phyloP scores from a whole-genome alignment of 1,140 invertebrate species.

The Monochamus saltuarius region DNA sequence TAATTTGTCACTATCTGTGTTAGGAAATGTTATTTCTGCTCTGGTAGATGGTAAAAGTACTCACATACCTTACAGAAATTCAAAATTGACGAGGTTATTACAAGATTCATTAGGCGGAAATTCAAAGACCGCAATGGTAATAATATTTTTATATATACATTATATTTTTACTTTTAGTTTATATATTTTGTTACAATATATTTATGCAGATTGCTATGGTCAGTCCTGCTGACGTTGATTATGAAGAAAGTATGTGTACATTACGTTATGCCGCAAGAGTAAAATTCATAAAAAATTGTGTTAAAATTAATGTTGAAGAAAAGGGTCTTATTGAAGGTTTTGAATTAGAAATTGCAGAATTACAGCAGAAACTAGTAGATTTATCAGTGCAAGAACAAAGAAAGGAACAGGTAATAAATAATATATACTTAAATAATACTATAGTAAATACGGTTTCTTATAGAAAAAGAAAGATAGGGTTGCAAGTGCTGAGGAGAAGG shows the following conservation, averaged over 20 bases:
- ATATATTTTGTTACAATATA: background rate
- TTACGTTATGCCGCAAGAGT: slow-evolving; percentile 95
- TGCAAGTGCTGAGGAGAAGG: slow-evolving; percentile 52
- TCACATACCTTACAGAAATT: slow-evolving; percentile 94
- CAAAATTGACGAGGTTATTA: slow-evolving; percentile 87
- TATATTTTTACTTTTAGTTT: background rate
- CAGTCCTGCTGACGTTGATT: slow-evolving; percentile 94
- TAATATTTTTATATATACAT: background rate
- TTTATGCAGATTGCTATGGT: slow-evolving; percentile 75
- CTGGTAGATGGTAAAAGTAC: slow-evolving; percentile 91
- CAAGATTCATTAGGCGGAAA: slow-evolving; percentile 96
- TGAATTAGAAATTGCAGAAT: slow-evolving; percentile 93
- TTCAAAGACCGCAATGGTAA: slow-evolving; percentile 90
- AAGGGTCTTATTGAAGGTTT: slow-evolving; percentile 94
- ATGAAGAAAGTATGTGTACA: slow-evolving; percentile 97
- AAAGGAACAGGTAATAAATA: slow-evolving; percentile 15
- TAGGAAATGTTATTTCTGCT: slow-evolving; percentile 95
- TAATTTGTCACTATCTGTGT: slow-evolving; percentile 88
- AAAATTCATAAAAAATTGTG: slow-evolving; percentile 97
- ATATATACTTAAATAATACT: background rate
- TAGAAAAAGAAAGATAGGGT: slow-evolving; percentile 50
- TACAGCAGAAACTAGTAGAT: slow-evolving; percentile 52
- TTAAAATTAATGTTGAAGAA: slow-evolving; percentile 96
- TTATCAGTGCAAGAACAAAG: slow-evolving; percentile 31
- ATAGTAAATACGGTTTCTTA: background rate